phyloP scores from a whole-genome alignment of 2,888 invertebrate genomes.

The Quadroppia sp. region DNA sequence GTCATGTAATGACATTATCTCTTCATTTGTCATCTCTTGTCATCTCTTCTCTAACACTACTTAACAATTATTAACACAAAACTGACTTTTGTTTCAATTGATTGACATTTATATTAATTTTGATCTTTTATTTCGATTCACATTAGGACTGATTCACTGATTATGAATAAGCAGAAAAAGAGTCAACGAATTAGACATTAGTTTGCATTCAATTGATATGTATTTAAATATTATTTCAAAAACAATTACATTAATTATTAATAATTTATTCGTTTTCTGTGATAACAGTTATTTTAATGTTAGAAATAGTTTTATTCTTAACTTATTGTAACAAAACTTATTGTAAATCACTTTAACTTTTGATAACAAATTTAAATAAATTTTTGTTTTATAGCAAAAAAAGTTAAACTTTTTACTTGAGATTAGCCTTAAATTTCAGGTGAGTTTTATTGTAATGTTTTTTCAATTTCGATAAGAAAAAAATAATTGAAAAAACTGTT shows the following conservation, averaged over 20 bases:
- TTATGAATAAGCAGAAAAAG: conserved; percentile 8
- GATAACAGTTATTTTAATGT: not conserved
- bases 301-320: not conserved
- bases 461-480: too few relatives aligned
- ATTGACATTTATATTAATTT: too few relatives aligned
- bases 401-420: not conserved
- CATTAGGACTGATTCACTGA: not conserved
- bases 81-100: not conserved
- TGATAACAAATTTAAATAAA: conserved; percentile 21
- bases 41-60: too few relatives aligned
- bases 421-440: too few relatives aligned
- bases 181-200: not conserved
- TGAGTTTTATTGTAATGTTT: too few relatives aligned
- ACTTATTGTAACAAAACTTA: not conserved
- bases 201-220: too few relatives aligned
- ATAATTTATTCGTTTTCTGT: not conserved
- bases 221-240: not conserved
- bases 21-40: conserved; percentile 12
- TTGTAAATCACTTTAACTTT: conserved; percentile 1
- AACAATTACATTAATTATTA: not conserved
- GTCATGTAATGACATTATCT: not conserved
- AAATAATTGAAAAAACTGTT: too few relatives aligned
- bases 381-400: not conserved
- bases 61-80: not conserved
- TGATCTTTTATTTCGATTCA: not conserved